Evolutionary conservation across 2,797 vertebrate species (phyloP).

Genomic region (Eospalax fontanierii): DNA sequence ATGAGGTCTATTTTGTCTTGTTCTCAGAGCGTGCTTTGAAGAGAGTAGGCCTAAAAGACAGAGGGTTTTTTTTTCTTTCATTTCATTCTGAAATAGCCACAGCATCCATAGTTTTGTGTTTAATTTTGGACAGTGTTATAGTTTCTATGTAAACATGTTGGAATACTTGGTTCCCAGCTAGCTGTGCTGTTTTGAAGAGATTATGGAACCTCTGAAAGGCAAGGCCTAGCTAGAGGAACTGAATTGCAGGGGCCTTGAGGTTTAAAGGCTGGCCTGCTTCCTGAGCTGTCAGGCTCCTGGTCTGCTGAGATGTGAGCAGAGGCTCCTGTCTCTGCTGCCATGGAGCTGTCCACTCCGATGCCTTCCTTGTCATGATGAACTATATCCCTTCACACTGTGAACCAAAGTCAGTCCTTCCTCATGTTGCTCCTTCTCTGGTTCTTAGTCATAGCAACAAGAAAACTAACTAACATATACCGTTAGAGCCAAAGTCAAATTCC

Average conservation of each 20-base stretch:
- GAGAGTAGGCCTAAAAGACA: not conserved
- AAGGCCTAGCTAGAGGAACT: not conserved
- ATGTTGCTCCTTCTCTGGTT: not conserved
- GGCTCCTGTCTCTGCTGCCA: not conserved
- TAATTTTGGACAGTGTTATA: not conserved
- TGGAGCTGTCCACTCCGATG: not conserved
- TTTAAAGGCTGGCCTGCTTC: not conserved
- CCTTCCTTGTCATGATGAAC: no score
- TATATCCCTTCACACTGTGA: not conserved
- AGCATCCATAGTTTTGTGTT: not conserved
- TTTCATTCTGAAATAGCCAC: not conserved
- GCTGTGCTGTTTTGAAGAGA: not conserved
- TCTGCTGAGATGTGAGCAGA: not conserved
- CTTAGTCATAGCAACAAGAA: not conserved
- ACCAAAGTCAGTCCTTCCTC: not conserved
- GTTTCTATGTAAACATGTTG: not conserved
- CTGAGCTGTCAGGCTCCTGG: not conserved
- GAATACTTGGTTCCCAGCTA: not conserved
- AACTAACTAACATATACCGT: not conserved
- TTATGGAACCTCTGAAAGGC: not conserved
- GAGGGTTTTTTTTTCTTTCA: not conserved
- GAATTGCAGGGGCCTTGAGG: not conserved
- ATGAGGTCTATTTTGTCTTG: accelerated
- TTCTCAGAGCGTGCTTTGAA: not conserved
- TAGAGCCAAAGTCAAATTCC: not conserved